Base-by-base conservation (phyloP, 2,888 invertebrate species). In the Dyspetes luteomarginatus region DNA sequence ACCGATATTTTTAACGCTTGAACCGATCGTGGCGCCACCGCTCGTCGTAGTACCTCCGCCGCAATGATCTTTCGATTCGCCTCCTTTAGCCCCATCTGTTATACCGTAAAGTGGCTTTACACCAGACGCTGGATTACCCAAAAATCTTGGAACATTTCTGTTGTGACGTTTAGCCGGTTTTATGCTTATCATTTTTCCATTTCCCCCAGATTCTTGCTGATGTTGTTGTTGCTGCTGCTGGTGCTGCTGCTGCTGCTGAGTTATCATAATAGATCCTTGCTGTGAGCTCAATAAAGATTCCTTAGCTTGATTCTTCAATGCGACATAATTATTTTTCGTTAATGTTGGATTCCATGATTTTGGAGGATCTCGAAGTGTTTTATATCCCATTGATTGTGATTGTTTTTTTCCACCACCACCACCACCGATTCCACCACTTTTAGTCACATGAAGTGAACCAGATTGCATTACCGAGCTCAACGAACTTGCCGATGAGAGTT, bases 301-400 rank as follows among this genome's bases (percentile, higher is more conserved):
- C 50, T 90, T 91, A 1, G 87, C 87, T 28, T 91, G 92, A 85
- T 91, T 92, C 43, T 91, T 91, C 12, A 87, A 86, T 0, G 91
- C 91, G 0, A 91, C 86, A 36, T 90, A 89, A 84, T 93, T 92
- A 65, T 93, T 93, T 79, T 93, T 92, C 1, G 94, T 93, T 43
- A 94, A 91, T 52, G 93, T 94, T 2, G 94, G 94, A 88, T 94
- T 94, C 94, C 94, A 94, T 15, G 93, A 93, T 86, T 94, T 94
- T 0, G 94, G 94, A 0, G 94, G 94, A 84, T 93, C 93, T 19
- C 94, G 92, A 7, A 94, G 89, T 0, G 94, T 94, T 85, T 94
- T 95, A 85, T 94, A 94, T 0, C 93, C 93, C 4, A 93, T 90
- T 0, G 86, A 85, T 24, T 90, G 89, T 26, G 82, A 82, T 12